Evolutionary conservation across 2,888 invertebrate genomes (phyloP).

Genomic region (Ichneumoninae sp.): DNA sequence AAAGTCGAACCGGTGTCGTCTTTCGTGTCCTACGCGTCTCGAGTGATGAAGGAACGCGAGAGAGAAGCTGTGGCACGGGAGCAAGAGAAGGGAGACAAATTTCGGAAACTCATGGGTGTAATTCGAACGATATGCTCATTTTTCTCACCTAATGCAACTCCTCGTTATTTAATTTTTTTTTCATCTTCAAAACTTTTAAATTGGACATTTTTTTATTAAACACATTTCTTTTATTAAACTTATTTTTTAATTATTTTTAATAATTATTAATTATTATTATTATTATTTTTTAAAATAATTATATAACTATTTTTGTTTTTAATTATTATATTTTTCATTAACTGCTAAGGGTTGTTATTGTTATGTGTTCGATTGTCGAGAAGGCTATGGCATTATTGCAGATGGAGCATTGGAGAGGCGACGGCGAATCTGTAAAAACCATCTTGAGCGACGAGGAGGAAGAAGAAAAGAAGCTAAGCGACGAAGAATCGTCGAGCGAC

Average conservation of each 20-base stretch:
- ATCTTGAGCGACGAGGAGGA: slow-evolving; percentile 40
- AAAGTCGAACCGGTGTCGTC: slow-evolving; percentile 18
- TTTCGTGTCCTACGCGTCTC: slow-evolving; percentile 24
- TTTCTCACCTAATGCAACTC: background rate
- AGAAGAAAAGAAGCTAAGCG: slow-evolving; percentile 11
- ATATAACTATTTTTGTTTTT: too few relatives aligned
- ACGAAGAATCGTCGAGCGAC: slow-evolving; percentile 59
- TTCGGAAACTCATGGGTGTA: slow-evolving; percentile 71
- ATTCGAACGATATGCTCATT: slow-evolving; percentile 29
- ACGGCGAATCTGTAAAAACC: slow-evolving; percentile 57
- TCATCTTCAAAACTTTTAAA: too few relatives aligned
- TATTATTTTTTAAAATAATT: too few relatives aligned
- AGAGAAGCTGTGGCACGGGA: slow-evolving; percentile 33
- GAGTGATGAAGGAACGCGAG: slow-evolving; percentile 31
- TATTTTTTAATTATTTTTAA: too few relatives aligned
- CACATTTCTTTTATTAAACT: too few relatives aligned
- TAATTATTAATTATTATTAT: too few relatives aligned
- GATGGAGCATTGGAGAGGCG: slow-evolving; percentile 42
- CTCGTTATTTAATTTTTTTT: background rate
- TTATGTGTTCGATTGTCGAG: background rate
- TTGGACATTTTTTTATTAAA: too few relatives aligned
- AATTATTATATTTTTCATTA: too few relatives aligned
- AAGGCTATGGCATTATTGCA: background rate
- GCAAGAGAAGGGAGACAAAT: slow-evolving; percentile 54
- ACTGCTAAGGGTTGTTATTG: background rate